Evolutionary conservation across 2,797 vertebrate species (phyloP).

Genomic region (Borostomias antarcticus): DNA sequence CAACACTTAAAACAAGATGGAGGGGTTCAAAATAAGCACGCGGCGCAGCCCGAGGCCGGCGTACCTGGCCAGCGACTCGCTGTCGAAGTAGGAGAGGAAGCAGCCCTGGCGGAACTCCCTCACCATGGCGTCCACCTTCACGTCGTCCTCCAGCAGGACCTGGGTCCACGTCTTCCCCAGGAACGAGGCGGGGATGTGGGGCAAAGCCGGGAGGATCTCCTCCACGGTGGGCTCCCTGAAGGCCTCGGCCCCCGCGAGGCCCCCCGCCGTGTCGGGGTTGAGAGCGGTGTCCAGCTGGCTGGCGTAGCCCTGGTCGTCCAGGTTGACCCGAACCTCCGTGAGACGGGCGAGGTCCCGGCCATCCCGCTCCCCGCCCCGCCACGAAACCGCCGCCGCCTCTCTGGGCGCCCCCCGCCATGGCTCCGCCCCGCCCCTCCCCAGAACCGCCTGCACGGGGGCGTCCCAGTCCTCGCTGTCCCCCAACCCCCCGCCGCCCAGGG

Average conservation of each 20-base stretch:
- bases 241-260: constrained; percentile 22
- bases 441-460: constrained; percentile 70
- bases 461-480: constrained; percentile 82
- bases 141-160: constrained; percentile 86
- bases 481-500: constrained; percentile 55
- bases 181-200: constrained; percentile 85
- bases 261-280: constrained; percentile 47
- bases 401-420: constrained; percentile 73
- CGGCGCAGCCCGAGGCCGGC: no score
- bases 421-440: constrained; percentile 53
- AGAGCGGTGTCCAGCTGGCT: constrained; percentile 76
- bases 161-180: constrained; percentile 87
- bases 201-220: constrained; percentile 78
- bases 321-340: constrained; percentile 75
- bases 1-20: not conserved
- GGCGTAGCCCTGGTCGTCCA: constrained; percentile 81
- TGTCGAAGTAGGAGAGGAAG: constrained; percentile 87
- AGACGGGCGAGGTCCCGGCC: constrained; percentile 69
- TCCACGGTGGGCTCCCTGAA: constrained; percentile 62
- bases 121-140: constrained; percentile 83
- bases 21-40: not conserved
- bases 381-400: constrained; percentile 30
- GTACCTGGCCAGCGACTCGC: constrained; percentile 76
- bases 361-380: constrained; percentile 53
- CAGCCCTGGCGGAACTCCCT: constrained; percentile 82